Conservation (phyloP, 2,888 invertebrate species). For the Plutella xylostella region DNA sequence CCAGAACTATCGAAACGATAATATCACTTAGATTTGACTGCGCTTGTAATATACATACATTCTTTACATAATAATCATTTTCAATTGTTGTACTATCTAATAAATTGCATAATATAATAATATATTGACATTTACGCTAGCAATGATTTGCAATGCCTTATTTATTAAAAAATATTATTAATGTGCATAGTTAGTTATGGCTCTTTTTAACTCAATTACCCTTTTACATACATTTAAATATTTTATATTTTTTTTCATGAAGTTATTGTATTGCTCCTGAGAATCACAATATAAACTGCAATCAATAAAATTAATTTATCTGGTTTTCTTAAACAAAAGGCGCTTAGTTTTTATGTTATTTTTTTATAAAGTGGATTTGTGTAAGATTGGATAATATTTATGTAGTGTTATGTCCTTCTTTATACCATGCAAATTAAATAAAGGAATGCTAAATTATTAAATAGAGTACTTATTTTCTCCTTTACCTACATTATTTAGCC, state of each 20-base stretch:
- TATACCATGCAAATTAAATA: slow-evolving; percentile 36
- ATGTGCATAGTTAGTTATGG: not conserved
- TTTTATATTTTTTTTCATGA: not conserved
- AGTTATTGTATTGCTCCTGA: not conserved
- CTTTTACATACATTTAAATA: no score
- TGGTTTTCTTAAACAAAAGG: no score
- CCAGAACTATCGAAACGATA: no score
- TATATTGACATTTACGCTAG: not conserved
- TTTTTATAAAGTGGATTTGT: no score
- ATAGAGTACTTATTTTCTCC: not conserved
- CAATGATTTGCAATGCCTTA: not conserved
- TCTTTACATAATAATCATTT: not conserved
- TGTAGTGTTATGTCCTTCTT: slow-evolving; percentile 21
- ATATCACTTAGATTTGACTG: no score
- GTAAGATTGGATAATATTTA: not conserved
- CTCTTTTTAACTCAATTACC: no score
- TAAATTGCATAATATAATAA: not conserved
- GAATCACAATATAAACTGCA: no score
- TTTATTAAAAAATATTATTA: not conserved
- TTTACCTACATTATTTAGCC: no score
- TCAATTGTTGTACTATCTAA: not conserved
- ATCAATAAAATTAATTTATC: no score
- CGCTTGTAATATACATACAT: no score
- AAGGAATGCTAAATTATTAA: slow-evolving; percentile 30
- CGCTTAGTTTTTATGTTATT: no score